Evolutionary conservation across 2,113 vertebrate species (phyloP).

Genomic region (Donacobius atricapilla): DNA sequence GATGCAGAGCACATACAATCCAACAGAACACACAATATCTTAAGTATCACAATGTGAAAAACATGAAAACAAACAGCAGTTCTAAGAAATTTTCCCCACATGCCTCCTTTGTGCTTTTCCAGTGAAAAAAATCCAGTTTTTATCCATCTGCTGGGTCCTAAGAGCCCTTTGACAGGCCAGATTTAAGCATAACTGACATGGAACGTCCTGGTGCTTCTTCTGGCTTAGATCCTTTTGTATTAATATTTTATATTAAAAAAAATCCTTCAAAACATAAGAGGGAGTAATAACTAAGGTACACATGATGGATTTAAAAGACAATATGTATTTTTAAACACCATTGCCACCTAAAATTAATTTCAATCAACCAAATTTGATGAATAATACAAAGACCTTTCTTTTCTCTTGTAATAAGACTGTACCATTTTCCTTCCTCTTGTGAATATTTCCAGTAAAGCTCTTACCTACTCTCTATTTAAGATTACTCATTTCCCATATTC

Average conservation of each 20-base stretch:
- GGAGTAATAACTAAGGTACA: background rate
- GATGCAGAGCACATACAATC: background rate
- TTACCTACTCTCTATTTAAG: background rate
- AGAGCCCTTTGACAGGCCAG: background rate
- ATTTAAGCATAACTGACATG: background rate
- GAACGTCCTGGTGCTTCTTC: background rate
- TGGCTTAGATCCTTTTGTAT: background rate
- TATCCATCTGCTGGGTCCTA: background rate
- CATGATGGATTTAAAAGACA: background rate
- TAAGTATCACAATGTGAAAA: background rate
- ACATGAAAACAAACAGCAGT: background rate
- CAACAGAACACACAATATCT: background rate
- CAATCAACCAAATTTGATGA: background rate
- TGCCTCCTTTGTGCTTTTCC: background rate
- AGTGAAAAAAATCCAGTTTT: background rate
- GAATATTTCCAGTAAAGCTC: background rate
- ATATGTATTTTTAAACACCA: constrained; percentile 33
- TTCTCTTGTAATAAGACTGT: background rate
- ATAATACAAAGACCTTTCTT: background rate
- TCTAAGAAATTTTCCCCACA: background rate
- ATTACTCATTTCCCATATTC: background rate
- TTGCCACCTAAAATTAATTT: constrained; percentile 11
- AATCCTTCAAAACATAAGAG: background rate
- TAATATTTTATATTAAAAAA: background rate
- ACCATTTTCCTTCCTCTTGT: background rate